A percentile compares a stretch with the other conserved stretches of the same genome.
phyloP scores from a whole-genome alignment of 2,888 invertebrate species.

The Pseudolycoriella hygida region DNA sequence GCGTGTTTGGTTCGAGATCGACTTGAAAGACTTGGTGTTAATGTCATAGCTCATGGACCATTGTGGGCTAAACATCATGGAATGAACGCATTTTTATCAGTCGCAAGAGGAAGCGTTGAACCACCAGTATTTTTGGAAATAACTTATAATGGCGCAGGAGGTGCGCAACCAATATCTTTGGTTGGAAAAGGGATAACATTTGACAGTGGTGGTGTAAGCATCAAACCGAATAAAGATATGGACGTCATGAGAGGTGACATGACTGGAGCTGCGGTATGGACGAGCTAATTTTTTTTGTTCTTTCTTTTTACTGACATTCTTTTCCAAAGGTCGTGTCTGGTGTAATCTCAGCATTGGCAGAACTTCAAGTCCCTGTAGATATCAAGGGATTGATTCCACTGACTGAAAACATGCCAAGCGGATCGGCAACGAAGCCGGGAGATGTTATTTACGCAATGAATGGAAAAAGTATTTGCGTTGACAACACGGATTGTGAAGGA shows the following conservation, averaged over 20 bases:
- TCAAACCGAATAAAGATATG: conserved; percentile 43
- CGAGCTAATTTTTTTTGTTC: too few relatives aligned
- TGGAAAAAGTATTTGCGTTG: conserved; percentile 55
- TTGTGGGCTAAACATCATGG: conserved; percentile 61
- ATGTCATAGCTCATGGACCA: conserved; percentile 33
- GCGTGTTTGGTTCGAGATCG: conserved; percentile 44
- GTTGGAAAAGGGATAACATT: conserved; percentile 50
- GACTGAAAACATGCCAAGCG: conserved; percentile 65
- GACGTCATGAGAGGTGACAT: conserved; percentile 64
- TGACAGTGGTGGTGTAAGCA: conserved; percentile 54
- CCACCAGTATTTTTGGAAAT: conserved; percentile 65
- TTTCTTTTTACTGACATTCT: too few relatives aligned
- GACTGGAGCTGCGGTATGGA: conserved; percentile 59
- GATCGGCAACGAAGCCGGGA: conserved; percentile 59
- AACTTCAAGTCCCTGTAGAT: conserved; percentile 53
- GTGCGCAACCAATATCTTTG: conserved; percentile 46
- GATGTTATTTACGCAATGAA: conserved; percentile 58
- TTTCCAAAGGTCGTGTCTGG: conserved; percentile 36
- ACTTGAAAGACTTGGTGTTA: conserved; percentile 23
- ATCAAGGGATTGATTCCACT: conserved; percentile 55
- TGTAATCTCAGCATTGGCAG: conserved; percentile 48
- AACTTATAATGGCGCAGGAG: conserved; percentile 46
- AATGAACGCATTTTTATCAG: conserved; percentile 64
- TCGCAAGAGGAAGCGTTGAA: conserved; percentile 58
- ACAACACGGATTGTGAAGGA: conserved; percentile 64